Conservation (phyloP, 2,113 vertebrate genomes). For the Corvus hawaiiensis region DNA sequence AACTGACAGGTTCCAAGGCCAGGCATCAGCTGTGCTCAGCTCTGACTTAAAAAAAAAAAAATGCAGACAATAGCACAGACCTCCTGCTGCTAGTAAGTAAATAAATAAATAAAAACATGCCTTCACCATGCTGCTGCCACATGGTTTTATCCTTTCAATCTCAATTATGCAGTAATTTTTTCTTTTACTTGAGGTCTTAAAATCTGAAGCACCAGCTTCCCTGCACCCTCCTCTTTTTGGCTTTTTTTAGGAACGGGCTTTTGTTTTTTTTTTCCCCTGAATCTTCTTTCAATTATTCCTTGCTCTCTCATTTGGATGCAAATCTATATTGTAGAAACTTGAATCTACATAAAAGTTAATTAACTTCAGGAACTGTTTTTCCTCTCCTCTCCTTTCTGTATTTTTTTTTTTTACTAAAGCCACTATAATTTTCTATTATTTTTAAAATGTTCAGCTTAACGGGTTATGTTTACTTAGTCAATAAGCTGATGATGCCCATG, state of each 20-base stretch:
- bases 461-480: slow-evolving; percentile 36
- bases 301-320: not conserved
- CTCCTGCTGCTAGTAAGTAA: slow-evolving; percentile 1
- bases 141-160: not conserved
- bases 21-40: slow-evolving; percentile 38
- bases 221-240: not conserved
- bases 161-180: not conserved
- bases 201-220: not conserved
- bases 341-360: not conserved
- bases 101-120: not conserved
- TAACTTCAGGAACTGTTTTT: not conserved
- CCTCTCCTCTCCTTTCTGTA: not conserved
- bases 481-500: not conserved
- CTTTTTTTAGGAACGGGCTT: not conserved
- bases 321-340: not conserved
- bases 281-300: not conserved
- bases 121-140: not conserved
- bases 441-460: not conserved
- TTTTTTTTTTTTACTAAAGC: not conserved
- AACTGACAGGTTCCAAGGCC: not conserved
- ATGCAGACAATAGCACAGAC: not conserved
- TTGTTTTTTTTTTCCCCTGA: accelerated
- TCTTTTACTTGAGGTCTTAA: not conserved
- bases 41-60: not conserved
- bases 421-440: not conserved